Base-by-base conservation (phyloP, 1,140 invertebrate species). In the Tetraneura akinire region DNA sequence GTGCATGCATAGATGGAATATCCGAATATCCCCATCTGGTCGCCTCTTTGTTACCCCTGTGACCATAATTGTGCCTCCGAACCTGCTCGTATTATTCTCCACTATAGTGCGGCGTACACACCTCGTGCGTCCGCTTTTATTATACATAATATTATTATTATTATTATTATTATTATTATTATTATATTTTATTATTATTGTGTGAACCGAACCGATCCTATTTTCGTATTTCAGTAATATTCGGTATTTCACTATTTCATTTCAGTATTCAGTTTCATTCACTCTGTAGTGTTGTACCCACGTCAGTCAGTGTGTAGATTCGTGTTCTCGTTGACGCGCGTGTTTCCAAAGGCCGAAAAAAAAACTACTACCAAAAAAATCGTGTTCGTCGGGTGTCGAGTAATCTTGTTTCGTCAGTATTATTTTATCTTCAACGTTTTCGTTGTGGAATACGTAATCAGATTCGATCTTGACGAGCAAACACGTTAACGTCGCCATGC, bases 21-120 rank as follows among this genome's bases (percentile, higher is more conserved):
- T n/a, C n/a, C n/a, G 60, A 37, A 64, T 64, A 64, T 18, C 60
- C 29, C 60, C 57, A 64, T 64, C 29, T 64, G 60, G 60, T 37
- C 26, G 29, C 29, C 29, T 64, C 60, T 37, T 64, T 64, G 60
- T 64, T 64, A 64, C 60, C 60, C 60, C 26, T 23, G 60, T 64
- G 16, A 64, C 14, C 3, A 37, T 37, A 37, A n/a, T n/a, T n/a
- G n/a, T 37, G 60, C 18, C 29, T 14, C 5, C 1, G 14, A 32
- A 8, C 60, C 26, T 14, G 37, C 10, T 8, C 16, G 18, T 37
- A 32, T 37, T 37, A 37, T 37, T 37, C 32, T 37, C 32, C n/a
- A n/a, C n/a, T n/a, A n/a, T n/a, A n/a, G n/a, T n/a, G n/a, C n/a
- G n/a, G n/a, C n/a, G n/a, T n/a, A n/a, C n/a, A n/a, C n/a, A n/a